Evolutionary conservation across 1,140 invertebrate genomes (phyloP), one percentile per base, ranked within the genome.

Genomic region (Drosophila aff.): DNA sequence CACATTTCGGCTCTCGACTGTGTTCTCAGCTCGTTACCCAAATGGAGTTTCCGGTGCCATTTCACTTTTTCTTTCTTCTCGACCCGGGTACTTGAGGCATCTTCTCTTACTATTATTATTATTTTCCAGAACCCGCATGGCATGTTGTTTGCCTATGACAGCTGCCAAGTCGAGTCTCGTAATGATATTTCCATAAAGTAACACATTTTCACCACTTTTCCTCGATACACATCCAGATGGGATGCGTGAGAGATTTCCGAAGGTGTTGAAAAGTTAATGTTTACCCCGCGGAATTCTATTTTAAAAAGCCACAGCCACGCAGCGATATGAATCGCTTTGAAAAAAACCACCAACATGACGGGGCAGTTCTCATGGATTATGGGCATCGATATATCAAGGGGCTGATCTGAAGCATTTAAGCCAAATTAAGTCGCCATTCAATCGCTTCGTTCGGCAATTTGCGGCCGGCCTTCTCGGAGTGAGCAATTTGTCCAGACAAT

Each of bases 11-110:
- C 36, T 43, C 65, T 79, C 66, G 64, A 82, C 82, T 86, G 77
- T 65, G 46, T 79, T 87, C 77, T 78, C 81, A 71, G 63, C 85
- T 72, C 64, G 79, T 75, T 78, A 78, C 64, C 77, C 57, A 72
- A 84, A 89, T 89, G 69, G 66, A 64, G 69, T 87, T 89, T 87
- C 84, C 84, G 84, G 84, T 72, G 59, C 59, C 18, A 57, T 87
- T 89, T 87, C 84, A 87, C 84, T 87, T 87, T 87, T 87, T 53
- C 66, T 52, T 58, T 57, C 50, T 49, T 53, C 15, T 38, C 52
- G 26, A 26, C 21, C 28, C 28, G 15, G 50, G 73, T 55, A 71
- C 82, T 82, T 60, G 67, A 67, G 67, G 63, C 41, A 31, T 60
- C 69, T 73, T 33, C 55, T 52, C 23, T 38, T 61, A 38, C 47